A percentile compares a stretch with the other conserved stretches of the same genome.
Conservation (phyloP, 2,888 invertebrate species). For the Dynastes maya region DNA sequence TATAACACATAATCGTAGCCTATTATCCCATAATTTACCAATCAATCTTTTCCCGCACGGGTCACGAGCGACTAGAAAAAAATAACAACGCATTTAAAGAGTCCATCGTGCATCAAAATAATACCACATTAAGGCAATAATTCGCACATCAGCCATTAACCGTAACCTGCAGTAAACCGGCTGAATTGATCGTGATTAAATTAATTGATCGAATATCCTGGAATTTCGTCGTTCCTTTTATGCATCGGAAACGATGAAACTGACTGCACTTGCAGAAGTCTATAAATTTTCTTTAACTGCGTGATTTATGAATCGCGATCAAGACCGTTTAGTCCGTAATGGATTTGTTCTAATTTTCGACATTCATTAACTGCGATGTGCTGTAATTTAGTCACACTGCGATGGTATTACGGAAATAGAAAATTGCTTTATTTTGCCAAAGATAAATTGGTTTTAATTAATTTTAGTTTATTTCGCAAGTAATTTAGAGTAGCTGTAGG, state of each 20-base stretch:
- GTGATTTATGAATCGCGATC: slow-evolving; percentile 28
- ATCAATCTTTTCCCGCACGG: no score
- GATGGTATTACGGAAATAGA: not conserved
- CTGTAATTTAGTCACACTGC: slow-evolving; percentile 10
- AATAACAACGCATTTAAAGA: no score
- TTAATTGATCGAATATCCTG: slow-evolving; percentile 7
- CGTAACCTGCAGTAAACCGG: no score
- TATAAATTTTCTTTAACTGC: slow-evolving; percentile 27
- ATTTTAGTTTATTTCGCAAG: not conserved
- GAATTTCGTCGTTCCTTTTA: slow-evolving; percentile 4
- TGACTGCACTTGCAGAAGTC: not conserved
- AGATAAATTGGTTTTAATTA: not conserved
- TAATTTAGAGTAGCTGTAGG: not conserved
- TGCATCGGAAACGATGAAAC: slow-evolving; percentile 19
- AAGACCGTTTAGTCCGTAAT: slow-evolving; percentile 5
- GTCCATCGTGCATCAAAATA: no score
- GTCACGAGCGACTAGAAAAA: no score
- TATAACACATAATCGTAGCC: no score
- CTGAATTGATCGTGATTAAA: not conserved
- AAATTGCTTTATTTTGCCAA: not conserved
- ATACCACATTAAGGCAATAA: no score
- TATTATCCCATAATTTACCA: no score
- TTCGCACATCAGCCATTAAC: no score
- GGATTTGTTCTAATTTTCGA: slow-evolving; percentile 26
- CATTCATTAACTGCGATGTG: slow-evolving; percentile 15